Conservation (phyloP, 2,888 invertebrate genomes). For the Phytoseiulus persimilis region DNA sequence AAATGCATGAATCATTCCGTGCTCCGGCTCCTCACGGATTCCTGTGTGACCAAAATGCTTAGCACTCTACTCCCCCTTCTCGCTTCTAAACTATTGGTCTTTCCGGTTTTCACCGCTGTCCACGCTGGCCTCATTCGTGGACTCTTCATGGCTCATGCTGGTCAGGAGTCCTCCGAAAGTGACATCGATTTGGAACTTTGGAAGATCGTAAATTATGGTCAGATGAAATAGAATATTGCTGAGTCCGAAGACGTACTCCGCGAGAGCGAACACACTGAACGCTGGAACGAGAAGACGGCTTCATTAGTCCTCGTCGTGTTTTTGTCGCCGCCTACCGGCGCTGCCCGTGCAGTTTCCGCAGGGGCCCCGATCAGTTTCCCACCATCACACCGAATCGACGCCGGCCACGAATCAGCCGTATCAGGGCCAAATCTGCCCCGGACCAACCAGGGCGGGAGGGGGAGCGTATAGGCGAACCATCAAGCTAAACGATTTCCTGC, state of each 20-base stretch:
- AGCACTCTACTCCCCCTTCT: not conserved
- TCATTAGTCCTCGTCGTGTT: not conserved
- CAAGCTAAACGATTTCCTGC: not conserved
- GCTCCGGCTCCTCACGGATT: not conserved
- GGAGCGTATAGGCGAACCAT: not conserved
- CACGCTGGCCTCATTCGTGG: not conserved
- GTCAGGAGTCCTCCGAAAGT: not conserved
- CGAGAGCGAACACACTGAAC: slow-evolving; percentile 34
- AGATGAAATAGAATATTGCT: slow-evolving; percentile 34
- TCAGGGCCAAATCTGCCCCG: not conserved
- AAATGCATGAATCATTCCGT: not conserved
- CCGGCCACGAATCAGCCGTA: not conserved
- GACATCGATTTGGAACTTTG: not conserved
- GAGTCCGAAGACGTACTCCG: slow-evolving; percentile 38
- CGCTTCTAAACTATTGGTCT: not conserved
- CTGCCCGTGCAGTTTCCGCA: not conserved
- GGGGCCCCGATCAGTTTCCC: not conserved
- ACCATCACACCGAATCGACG: not conserved
- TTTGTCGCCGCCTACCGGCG: not conserved
- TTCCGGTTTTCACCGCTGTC: not conserved
- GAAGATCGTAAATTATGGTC: slow-evolving; percentile 39
- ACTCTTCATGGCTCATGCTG: not conserved
- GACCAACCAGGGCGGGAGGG: not conserved
- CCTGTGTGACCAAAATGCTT: not conserved
- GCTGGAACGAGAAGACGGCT: slow-evolving; percentile 25